Evolutionary conservation across 2,888 invertebrate genomes (phyloP), one percentile per base, ranked within the genome.

Genomic region (Limnephilus marmoratus): DNA sequence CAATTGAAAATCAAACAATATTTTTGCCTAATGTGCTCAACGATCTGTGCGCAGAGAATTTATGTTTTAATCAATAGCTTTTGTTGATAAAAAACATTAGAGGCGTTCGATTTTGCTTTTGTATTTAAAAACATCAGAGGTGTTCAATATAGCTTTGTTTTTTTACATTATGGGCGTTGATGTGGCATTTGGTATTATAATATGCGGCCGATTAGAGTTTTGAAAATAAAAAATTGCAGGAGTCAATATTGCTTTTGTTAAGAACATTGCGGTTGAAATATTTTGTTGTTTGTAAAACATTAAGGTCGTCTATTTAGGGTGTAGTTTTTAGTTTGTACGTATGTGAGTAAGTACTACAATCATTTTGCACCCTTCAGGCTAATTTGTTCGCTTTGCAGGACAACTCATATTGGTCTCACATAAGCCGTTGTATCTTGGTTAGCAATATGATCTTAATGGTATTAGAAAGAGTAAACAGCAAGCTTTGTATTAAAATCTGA

Each of bases 11-110:
- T 53, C 31, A 82, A 45, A 49, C 68, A 80, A 83, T 31, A 89
- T 91, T 92, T 86, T 87, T 68, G 18, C 68, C 80, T 80, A 89
- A 91, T 91, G 34, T 90, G 90, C 53, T 41, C 80, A 89, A 53
- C 91, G 91, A 90, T 90, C 89, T 89, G 91, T 68, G 34, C 31
- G 24, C 29, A 68, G n/a, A 34, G 68, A 87, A 87, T 87, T 87
- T 53, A 53, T 87, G 87, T 87, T 53, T 87, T 68, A 15, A 34
- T 53, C 68, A 53, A 87, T 87, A 68, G 87, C 87, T 87, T 86
- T 87, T 87, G 87, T 87, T 87, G 31, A 53, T 87, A 18, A 87
- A 41, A 53, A 87, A 87, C 87, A 85, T 87, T 31, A 87, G 15
- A 53, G 87, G 87, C 87, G 87, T 29, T 87, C 49, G 12, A 37